Base-by-base conservation (phyloP, 2,113 vertebrate species). In the Ictalurus punctatus region DNA sequence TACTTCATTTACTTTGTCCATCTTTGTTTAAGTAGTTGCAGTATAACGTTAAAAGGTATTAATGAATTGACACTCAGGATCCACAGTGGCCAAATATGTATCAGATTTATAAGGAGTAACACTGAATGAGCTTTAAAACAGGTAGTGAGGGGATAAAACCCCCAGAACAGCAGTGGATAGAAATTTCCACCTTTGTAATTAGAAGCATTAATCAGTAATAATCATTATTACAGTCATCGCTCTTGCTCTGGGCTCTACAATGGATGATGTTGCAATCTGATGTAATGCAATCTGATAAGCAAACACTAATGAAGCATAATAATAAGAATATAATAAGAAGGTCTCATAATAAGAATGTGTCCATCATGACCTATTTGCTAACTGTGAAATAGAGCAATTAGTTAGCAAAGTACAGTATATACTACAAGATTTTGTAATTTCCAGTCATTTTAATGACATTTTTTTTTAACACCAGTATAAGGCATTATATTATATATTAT, bases 221-320 rank as follows among this genome's bases (percentile, higher is more conserved):
- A 83, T 83, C 59, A 83, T 12, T 63, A 27, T 83, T 83, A 27
- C 34, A 27, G 58, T 83, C 21, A 12, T 40, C 6, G 58, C 34
- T 14, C 19, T 63, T 14, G 34, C 81, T 83, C 81, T 12, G 12
- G 58, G 58, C 59, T 27, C 21, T 13, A 83, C 81, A 83, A 83
- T 83, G 21, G 58, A 83, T 83, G 59, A 83, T 83, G 81, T 63
- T 83, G 58, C 81, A 83, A 83, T 83, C 58, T 83, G 81, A 83
- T 2, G 37, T 83, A 83, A 83, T 2, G 37, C 63, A 83, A 83
- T 63, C 63, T 27, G 81, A 63, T 25, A 83, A 83, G 81, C 58
- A 63, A 83, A 63, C 58, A 63, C 81, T 83, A 83, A 83, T 83
- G 59, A 44, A 63, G 58, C 23, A 83, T 59, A 82, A 40, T 63